phyloP scores from a whole-genome alignment of 2,888 invertebrate species.

The Sussaba pulchella region DNA sequence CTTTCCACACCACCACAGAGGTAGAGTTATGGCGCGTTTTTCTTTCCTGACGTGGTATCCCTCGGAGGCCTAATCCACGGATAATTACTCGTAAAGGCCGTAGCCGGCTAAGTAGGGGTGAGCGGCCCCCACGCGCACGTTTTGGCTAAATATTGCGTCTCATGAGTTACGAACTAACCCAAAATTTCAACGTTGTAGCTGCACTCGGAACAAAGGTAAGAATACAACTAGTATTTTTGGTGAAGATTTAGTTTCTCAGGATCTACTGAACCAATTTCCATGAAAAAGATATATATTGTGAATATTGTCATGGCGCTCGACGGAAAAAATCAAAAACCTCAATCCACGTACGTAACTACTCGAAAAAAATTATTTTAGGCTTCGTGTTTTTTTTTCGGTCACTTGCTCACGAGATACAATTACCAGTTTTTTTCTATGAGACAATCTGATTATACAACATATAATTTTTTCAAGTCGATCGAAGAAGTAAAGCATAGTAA shows the following conservation, averaged over 20 bases:
- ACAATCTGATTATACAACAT: too few species aligned
- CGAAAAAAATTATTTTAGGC: slow-evolving; percentile 22
- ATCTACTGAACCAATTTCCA: slow-evolving; percentile 30
- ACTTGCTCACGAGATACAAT: neutral
- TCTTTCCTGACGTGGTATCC: too few species aligned
- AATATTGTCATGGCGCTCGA: slow-evolving; percentile 19
- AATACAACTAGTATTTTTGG: slow-evolving; percentile 15
- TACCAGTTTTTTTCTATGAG: too few species aligned
- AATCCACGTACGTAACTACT: slow-evolving; percentile 15
- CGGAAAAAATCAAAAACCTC: slow-evolving; percentile 33
- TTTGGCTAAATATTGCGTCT: slow-evolving; percentile 48
- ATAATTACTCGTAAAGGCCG: too few species aligned
- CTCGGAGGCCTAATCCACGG: too few species aligned
- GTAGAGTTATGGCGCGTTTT: too few species aligned
- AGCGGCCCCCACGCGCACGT: too few species aligned
- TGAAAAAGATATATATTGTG: slow-evolving; percentile 32
- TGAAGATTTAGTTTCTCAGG: slow-evolving; percentile 31
- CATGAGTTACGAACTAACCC: slow-evolving; percentile 29
- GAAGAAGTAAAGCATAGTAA: too few species aligned
- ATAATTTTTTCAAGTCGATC: too few species aligned
- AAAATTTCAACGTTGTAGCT: slow-evolving; percentile 52
- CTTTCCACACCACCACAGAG: too few species aligned
- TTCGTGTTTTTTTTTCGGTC: slow-evolving; percentile 27
- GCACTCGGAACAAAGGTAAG: slow-evolving; percentile 27
- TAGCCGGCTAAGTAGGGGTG: too few species aligned